Conservation (phyloP, 1,140 invertebrate species). For the Lepidurus apus region DNA sequence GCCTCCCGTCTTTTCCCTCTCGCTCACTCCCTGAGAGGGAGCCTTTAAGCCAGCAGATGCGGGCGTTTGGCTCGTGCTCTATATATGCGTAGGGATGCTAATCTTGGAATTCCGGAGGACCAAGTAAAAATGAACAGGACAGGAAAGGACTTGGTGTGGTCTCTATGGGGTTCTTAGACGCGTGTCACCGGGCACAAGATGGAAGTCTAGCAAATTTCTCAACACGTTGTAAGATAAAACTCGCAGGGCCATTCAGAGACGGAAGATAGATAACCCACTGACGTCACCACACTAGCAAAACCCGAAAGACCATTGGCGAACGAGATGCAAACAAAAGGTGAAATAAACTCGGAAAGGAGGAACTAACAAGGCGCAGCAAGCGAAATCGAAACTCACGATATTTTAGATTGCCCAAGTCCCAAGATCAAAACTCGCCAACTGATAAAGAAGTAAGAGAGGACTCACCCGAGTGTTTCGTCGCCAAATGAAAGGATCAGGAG, state of each 20-base stretch:
- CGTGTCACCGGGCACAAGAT: slow-evolving; percentile 7
- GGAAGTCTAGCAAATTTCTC: slow-evolving; percentile 17
- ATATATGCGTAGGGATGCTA: slow-evolving; percentile 3
- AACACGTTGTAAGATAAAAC: slow-evolving; percentile 19
- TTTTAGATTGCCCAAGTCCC: not conserved
- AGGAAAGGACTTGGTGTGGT: not conserved
- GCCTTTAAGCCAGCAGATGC: not conserved
- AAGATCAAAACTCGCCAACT: not conserved
- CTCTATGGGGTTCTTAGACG: not conserved
- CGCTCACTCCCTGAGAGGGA: not conserved
- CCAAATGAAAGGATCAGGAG: not conserved
- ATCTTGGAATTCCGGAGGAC: slow-evolving; percentile 21
- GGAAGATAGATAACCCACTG: not conserved
- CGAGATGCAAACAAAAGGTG: not conserved
- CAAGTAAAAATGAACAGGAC: not conserved
- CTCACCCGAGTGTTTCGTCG: not conserved
- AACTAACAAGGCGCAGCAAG: not conserved
- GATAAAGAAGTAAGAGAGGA: not conserved
- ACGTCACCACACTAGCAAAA: not conserved
- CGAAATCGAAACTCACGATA: not conserved
- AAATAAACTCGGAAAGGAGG: not conserved
- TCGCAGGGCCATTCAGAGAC: not conserved
- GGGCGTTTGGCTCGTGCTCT: slow-evolving; percentile 13
- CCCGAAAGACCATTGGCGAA: not conserved
- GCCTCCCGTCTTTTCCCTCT: not conserved